These are phyloP conservation scores for Macroramphosus scolopax DNA, from an alignment of 2,797 vertebrate species.

Conservation along the genomic window DNA sequence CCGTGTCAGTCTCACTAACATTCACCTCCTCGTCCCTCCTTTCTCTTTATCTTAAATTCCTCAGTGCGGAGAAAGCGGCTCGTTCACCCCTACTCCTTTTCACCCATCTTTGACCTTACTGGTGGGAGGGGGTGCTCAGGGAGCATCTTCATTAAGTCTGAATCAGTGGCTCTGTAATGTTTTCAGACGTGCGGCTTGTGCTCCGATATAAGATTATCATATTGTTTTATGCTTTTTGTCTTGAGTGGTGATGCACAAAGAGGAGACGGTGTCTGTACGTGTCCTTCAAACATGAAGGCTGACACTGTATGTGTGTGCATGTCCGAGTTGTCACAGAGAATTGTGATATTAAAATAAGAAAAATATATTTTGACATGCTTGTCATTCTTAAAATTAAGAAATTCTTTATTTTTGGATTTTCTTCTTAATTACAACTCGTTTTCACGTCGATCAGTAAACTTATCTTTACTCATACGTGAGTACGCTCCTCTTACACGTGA, in stretches of 20 bases:
- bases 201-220: conserved; percentile 78
- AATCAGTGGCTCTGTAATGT: conserved; percentile 81
- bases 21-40: conserved; percentile 66
- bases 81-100: conserved; percentile 70
- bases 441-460: too few species aligned
- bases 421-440: too few species aligned
- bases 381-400: too few species aligned
- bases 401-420: too few species aligned
- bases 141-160: conserved; percentile 83
- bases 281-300: too few species aligned
- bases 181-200: conserved; percentile 78
- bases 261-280: too few species aligned
- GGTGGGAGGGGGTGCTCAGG: conserved; percentile 59
- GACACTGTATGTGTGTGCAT: too few species aligned
- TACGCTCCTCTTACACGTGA: too few species aligned
- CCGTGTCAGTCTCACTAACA: conserved; percentile 71
- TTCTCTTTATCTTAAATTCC: conserved; percentile 77
- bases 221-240: conserved; percentile 59
- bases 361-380: too few species aligned
- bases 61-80: conserved; percentile 42
- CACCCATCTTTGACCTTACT: conserved; percentile 62
- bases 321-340: too few species aligned
- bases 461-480: too few species aligned
- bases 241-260: conserved; percentile 62
- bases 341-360: too few species aligned